These are phyloP conservation scores for Julus scandinavius DNA, from an alignment of 2,888 invertebrate species.

Conservation along the genomic window DNA sequence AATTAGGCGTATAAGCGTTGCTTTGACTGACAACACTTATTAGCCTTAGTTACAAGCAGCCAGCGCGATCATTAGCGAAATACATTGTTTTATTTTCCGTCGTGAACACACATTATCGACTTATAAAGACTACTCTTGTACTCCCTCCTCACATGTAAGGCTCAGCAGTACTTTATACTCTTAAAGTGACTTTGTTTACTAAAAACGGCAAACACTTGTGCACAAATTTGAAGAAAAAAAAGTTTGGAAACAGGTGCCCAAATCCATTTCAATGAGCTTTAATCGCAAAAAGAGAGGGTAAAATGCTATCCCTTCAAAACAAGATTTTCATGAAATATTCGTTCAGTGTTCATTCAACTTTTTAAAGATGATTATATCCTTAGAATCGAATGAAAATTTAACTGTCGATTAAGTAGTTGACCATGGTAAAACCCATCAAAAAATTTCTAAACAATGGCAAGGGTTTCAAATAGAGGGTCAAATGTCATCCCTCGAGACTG, in stretches of 20 bases:
- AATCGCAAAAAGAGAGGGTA: too few relatives aligned
- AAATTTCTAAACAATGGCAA: too few relatives aligned
- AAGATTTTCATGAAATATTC: too few relatives aligned
- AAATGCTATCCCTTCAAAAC: too few relatives aligned
- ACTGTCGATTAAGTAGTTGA: too few relatives aligned
- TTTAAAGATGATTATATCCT: too few relatives aligned
- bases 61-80: conserved; percentile 12
- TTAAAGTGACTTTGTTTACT: background rate
- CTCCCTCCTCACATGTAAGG: background rate
- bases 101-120: conserved; percentile 12
- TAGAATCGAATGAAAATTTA: too few relatives aligned
- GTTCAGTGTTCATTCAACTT: too few relatives aligned
- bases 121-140: conserved; percentile 19
- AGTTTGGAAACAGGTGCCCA: background rate
- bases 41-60: conserved; percentile 15
- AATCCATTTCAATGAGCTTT: background rate
- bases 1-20: background rate
- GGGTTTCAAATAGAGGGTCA: too few relatives aligned
- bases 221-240: background rate
- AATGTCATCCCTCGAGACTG: too few relatives aligned
- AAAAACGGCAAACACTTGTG: background rate
- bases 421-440: too few relatives aligned
- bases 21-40: conserved; percentile 26
- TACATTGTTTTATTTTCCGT: background rate
- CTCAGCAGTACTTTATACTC: background rate